Evolutionary conservation across 1,140 invertebrate genomes (phyloP), one percentile per base, ranked within the genome.

Genomic region (Zaprionus vittiger): DNA sequence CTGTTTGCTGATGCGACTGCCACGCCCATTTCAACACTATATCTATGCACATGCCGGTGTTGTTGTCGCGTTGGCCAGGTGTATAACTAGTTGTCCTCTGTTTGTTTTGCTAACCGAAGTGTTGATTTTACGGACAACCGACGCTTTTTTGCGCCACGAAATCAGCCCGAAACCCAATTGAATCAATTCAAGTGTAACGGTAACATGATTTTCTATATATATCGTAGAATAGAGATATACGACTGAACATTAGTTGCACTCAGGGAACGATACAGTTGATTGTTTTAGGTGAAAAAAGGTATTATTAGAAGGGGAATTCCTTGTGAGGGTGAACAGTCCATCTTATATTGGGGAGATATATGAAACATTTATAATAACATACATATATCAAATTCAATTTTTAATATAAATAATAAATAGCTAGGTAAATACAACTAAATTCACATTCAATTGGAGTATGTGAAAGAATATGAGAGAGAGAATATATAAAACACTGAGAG

Each of bases 71-170:
- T 65, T 56, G 57, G 24, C 62, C 84, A 75, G 79, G 79, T 89
- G 85, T 89, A 73, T 70, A 55, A 57, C 56, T 75, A 55, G 73
- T 71, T 86, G 81, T 80, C 76, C 69, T 69, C 67, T 79, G 74
- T 87, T 83, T 83, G 73, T 91, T 91, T 91, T 90, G 78, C 78
- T 90, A 91, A 91, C 90, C 90, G 90, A 90, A 83, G 85, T 91
- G 90, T 91, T 91, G 90, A 91, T 86, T 83, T 91, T 91, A 85
- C 83, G 76, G 84, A 76, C 78, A 55, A 70, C 73, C 79, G 62
- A 47, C 22, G 64, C 41, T 37, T 65, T 70, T 70, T 63, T 75
- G 26, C 47, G 9, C 34, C 55, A 34, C 17, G 17, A 47, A 68
- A 61, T 70, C 60, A 52, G 37, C 24, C 47, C 9, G 2, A 34